These are phyloP conservation scores for Mobula birostris DNA, from an alignment of 2,113 vertebrate genomes.

Conservation along the genomic window DNA sequence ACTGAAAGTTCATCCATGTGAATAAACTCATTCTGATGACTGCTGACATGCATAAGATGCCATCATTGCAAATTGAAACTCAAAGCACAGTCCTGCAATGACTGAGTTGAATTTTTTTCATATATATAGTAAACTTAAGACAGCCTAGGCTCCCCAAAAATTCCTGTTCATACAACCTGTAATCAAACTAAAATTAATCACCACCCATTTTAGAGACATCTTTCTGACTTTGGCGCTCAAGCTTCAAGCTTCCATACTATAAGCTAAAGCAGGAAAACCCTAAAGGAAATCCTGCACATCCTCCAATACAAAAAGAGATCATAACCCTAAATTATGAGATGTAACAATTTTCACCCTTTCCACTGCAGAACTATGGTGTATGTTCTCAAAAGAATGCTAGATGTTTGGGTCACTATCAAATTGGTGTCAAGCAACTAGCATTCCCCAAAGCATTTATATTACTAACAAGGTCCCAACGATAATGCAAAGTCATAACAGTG, in stretches of 20 bases:
- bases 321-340: background rate
- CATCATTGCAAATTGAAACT: conserved; percentile 11
- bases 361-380: background rate
- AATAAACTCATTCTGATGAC: conserved; percentile 42
- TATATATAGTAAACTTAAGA: background rate
- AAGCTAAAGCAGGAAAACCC: background rate
- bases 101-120: background rate
- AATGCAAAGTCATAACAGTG: no score
- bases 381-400: background rate
- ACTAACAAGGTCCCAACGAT: no score
- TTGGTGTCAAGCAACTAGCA: no score
- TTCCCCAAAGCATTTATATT: no score
- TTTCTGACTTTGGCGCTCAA: background rate
- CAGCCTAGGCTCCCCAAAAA: background rate
- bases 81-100: conserved; percentile 5
- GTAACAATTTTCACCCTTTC: background rate
- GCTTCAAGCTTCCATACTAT: background rate
- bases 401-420: no score
- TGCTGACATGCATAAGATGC: conserved; percentile 34
- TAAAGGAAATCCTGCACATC: background rate
- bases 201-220: background rate
- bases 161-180: background rate
- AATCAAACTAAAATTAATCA: background rate
- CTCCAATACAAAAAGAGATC: background rate
- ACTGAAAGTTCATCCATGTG: conserved; percentile 42